Evolutionary conservation across 2,113 vertebrate species (phyloP).

Genomic region (Neomonachus schauinslandi): DNA sequence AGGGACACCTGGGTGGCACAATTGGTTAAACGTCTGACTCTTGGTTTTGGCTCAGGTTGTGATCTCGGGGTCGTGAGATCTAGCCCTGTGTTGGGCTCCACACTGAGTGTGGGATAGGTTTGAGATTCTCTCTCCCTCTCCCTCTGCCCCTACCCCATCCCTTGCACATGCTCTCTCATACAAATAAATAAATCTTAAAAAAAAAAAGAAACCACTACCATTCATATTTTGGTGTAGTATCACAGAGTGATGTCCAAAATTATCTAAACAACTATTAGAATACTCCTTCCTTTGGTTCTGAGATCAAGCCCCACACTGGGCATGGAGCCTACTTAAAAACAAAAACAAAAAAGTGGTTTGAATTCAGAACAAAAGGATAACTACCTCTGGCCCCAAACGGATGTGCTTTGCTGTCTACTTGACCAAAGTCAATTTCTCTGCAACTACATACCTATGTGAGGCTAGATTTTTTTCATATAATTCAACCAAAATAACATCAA

Average conservation of each 20-base stretch:
- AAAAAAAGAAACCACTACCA: background rate
- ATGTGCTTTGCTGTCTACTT: background rate
- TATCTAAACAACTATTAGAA: constrained; percentile 17
- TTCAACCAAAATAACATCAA: constrained; percentile 25
- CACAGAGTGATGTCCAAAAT: background rate
- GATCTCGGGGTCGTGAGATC: background rate
- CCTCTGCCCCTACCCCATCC: background rate
- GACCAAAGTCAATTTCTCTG: background rate
- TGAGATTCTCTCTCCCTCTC: background rate
- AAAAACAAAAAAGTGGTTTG: background rate
- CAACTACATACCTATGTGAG: background rate
- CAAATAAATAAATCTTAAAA: background rate
- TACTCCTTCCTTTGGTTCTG: background rate
- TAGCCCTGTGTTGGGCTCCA: background rate
- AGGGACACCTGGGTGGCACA: background rate
- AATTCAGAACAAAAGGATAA: constrained; percentile 36
- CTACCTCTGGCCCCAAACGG: background rate
- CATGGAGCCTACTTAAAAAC: background rate
- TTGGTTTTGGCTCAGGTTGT: background rate
- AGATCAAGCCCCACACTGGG: background rate
- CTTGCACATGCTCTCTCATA: background rate
- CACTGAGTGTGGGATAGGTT: background rate
- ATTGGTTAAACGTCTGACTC: background rate
- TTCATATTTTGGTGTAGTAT: background rate
- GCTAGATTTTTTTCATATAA: background rate